These are phyloP conservation scores for Myopa testacea DNA, from an alignment of 2,888 invertebrate species.

Conservation along the genomic window DNA sequence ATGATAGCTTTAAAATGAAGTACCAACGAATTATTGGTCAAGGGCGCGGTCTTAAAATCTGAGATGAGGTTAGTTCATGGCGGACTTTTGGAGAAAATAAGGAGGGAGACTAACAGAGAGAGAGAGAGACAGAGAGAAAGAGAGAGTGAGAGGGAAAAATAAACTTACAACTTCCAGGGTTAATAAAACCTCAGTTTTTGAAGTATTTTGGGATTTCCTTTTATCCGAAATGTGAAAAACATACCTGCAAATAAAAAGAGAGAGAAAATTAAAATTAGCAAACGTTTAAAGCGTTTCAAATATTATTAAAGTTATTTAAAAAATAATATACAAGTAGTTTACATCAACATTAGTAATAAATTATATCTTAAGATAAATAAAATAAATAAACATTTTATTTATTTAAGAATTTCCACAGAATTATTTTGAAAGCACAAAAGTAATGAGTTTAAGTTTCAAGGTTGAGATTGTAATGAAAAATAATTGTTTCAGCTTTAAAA, in stretches of 20 bases:
- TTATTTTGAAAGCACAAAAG: too few species aligned
- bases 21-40: constrained; percentile 17
- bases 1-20: constrained; percentile 13
- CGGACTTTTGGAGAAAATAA: too few species aligned
- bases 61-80: too few species aligned
- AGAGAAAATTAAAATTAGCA: background rate
- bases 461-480: background rate
- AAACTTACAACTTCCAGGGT: background rate
- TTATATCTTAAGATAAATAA: too few species aligned
- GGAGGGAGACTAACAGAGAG: background rate
- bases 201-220: background rate
- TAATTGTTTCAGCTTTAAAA: background rate
- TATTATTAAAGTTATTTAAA: background rate
- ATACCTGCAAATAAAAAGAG: constrained; percentile 22
- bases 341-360: too few species aligned
- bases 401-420: too few species aligned
- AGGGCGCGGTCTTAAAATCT: background rate
- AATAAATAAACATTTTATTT: too few species aligned
- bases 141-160: background rate
- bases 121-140: background rate
- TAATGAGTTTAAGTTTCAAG: background rate
- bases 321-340: too few species aligned
- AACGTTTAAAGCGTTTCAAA: background rate
- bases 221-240: background rate
- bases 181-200: background rate